Percentiles rank a stretch among this genome's conserved stretches.
phyloP scores from a whole-genome alignment of 2,888 invertebrate genomes.

The Polyommatus icarus region DNA sequence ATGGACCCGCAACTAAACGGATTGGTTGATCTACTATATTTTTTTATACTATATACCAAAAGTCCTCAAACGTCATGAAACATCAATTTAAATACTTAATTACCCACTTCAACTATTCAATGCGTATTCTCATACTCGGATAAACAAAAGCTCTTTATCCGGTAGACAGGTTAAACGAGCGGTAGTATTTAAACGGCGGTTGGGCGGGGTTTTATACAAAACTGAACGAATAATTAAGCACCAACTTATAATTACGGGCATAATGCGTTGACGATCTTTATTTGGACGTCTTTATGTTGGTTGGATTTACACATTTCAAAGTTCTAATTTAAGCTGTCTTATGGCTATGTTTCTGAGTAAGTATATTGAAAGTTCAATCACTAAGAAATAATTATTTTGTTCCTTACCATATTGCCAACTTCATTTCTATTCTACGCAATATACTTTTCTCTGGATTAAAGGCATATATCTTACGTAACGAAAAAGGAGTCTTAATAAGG shows the following conservation, averaged over 20 bases:
- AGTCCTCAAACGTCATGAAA: slow-evolving; percentile 40
- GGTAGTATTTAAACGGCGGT: slow-evolving; percentile 54
- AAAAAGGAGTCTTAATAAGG: too few species aligned
- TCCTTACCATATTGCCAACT: too few species aligned
- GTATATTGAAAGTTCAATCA: too few species aligned
- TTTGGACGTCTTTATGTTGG: slow-evolving; percentile 30
- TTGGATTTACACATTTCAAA: not conserved
- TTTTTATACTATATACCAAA: not conserved
- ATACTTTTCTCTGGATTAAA: too few species aligned
- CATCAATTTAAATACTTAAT: slow-evolving; percentile 56
- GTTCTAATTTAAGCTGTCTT: not conserved
- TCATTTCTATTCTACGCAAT: too few species aligned
- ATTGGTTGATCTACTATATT: too few species aligned
- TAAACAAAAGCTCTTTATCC: slow-evolving; percentile 72
- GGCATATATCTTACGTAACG: too few species aligned
- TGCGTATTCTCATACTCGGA: slow-evolving; percentile 61
- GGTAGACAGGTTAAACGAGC: slow-evolving; percentile 50
- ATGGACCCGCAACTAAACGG: too few species aligned
- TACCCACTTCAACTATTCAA: slow-evolving; percentile 66
- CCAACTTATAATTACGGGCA: slow-evolving; percentile 63
- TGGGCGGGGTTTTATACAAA: slow-evolving; percentile 71
- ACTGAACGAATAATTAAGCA: slow-evolving; percentile 67
- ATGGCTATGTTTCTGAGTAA: too few species aligned
- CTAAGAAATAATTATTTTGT: too few species aligned
- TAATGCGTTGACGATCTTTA: slow-evolving; percentile 38